These are phyloP conservation scores for Pedionomus torquatus DNA, from an alignment of 2,113 vertebrate species.

Conservation along the genomic window DNA sequence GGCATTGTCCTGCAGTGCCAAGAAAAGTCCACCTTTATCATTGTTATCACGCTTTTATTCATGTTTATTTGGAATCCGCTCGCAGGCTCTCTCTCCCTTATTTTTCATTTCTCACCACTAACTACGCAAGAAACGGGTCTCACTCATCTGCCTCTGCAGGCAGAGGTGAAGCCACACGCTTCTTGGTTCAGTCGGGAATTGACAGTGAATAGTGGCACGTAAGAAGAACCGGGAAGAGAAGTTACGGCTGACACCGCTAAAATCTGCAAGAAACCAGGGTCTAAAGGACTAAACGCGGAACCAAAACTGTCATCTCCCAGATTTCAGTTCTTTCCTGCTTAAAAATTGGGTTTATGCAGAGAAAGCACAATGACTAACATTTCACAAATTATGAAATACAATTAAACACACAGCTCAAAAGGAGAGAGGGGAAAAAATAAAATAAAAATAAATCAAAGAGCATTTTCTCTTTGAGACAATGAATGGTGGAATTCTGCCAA, in stretches of 20 bases:
- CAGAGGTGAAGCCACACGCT: background rate
- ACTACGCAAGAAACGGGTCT: background rate
- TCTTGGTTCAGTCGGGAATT: background rate
- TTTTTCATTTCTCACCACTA: background rate
- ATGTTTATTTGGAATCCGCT: background rate
- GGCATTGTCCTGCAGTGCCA: conserved; percentile 15
- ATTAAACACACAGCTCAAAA: background rate
- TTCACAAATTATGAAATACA: background rate
- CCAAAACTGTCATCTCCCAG: background rate
- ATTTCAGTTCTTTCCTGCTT: background rate
- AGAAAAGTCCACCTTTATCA: background rate
- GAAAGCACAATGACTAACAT: background rate
- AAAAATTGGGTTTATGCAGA: background rate
- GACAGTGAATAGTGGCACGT: background rate
- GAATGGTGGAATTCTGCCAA: background rate
- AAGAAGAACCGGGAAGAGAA: background rate
- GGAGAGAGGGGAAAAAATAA: background rate
- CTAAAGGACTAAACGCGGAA: background rate
- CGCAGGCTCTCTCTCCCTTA: background rate
- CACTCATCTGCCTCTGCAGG: background rate
- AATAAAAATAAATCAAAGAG: background rate
- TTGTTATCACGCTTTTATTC: background rate
- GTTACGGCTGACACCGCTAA: background rate
- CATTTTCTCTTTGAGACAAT: background rate
- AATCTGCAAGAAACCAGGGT: background rate